These are phyloP conservation scores for Coleophora flavipennella DNA, from an alignment of 2,888 invertebrate genomes.

Conservation along the genomic window DNA sequence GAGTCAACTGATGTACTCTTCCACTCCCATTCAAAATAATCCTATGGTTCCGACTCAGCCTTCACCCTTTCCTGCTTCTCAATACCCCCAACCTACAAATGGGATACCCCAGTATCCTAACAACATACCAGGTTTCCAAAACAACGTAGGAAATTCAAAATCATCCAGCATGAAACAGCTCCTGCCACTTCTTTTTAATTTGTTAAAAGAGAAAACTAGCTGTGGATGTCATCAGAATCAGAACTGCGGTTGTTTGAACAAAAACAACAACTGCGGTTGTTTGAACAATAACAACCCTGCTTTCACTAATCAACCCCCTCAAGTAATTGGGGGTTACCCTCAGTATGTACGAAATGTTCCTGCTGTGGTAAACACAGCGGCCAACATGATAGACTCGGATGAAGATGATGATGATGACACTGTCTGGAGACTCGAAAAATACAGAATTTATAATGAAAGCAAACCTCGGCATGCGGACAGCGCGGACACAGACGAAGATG, in stretches of 20 bases:
- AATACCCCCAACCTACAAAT: background rate
- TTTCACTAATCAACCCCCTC: constrained; percentile 15
- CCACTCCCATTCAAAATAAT: too few relatives aligned
- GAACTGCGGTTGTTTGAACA: constrained; percentile 24
- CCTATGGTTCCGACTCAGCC: background rate
- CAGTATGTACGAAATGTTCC: constrained; percentile 30
- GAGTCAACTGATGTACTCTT: background rate
- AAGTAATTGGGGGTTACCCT: constrained; percentile 30
- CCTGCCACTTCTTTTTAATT: constrained; percentile 46
- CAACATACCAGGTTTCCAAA: too few relatives aligned
- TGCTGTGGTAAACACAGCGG: constrained; percentile 3
- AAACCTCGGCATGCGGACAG: background rate
- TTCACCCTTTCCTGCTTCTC: background rate
- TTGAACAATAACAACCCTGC: constrained; percentile 7
- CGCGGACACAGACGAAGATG: constrained; percentile 5
- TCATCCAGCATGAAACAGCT: constrained; percentile 39
- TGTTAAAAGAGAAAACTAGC: constrained; percentile 39
- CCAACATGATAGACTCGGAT: constrained; percentile 13
- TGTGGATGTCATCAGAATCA: constrained; percentile 27
- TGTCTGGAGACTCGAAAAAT: too few relatives aligned
- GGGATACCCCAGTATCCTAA: background rate
- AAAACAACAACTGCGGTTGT: constrained; percentile 25
- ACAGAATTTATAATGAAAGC: constrained; percentile 5
- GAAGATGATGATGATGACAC: constrained; percentile 7
- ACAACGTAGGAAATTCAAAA: constrained; percentile 7